These are phyloP conservation scores for Empis livida DNA, from an alignment of 2,888 invertebrate genomes.

Conservation along the genomic window DNA sequence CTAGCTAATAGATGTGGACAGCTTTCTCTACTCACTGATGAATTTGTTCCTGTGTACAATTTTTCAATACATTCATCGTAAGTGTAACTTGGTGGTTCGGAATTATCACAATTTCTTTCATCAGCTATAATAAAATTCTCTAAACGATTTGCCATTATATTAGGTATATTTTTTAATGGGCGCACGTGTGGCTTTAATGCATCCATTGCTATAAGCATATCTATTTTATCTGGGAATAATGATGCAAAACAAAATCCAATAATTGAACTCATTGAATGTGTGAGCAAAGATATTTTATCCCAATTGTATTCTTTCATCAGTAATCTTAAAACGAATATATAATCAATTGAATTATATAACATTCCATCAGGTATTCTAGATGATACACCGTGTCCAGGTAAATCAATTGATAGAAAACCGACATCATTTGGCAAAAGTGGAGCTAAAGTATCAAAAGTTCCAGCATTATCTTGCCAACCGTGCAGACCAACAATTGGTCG, in stretches of 20 bases:
- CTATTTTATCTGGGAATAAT: constrained; percentile 44
- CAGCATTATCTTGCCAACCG: constrained; percentile 68
- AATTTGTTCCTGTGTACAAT: constrained; percentile 41
- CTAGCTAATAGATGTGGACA: constrained; percentile 43
- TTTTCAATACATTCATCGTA: constrained; percentile 47
- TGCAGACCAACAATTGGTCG: constrained; percentile 60
- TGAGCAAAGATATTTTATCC: constrained; percentile 52
- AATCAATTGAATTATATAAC: constrained; percentile 36
- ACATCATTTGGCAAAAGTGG: constrained; percentile 42
- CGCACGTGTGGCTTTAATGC: constrained; percentile 25
- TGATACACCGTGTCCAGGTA: constrained; percentile 59
- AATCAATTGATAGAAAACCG: constrained; percentile 47
- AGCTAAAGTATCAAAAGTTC: constrained; percentile 56
- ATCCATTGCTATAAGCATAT: constrained; percentile 28
- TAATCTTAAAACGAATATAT: constrained; percentile 38
- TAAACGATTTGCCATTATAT: constrained; percentile 31
- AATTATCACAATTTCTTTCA: constrained; percentile 21
- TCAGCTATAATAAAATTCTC: constrained; percentile 36
- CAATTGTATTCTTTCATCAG: constrained; percentile 52
- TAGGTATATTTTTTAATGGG: constrained; percentile 16
- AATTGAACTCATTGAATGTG: constrained; percentile 56
- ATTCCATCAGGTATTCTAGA: constrained; percentile 51
- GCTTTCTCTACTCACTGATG: constrained; percentile 43
- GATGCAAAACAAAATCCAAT: constrained; percentile 46
- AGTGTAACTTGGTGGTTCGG: constrained; percentile 48